Evolutionary conservation across 2,888 invertebrate genomes (phyloP).

Genomic region (Machimus atricapillus): DNA sequence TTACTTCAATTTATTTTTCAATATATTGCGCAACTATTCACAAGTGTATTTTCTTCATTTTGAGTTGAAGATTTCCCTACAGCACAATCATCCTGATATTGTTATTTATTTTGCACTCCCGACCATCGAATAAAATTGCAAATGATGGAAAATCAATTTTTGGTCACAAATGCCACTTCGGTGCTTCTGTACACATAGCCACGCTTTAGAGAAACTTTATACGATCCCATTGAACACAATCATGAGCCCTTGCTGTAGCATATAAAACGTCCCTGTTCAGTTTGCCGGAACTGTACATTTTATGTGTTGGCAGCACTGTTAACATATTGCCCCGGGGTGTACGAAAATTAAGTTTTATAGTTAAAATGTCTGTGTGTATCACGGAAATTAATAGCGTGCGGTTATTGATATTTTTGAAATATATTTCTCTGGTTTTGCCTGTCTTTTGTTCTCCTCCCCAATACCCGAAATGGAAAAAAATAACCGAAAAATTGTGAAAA

Average conservation of each 20-base stretch:
- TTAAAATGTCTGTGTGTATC: conserved; percentile 18
- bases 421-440: conserved; percentile 1
- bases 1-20: not conserved
- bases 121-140: not conserved
- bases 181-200: not conserved
- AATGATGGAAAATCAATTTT: conserved; percentile 37
- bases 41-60: not conserved
- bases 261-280: not conserved
- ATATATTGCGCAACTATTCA: not conserved
- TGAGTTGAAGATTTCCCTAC: not conserved
- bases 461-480: not conserved
- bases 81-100: not conserved
- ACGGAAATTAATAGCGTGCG: conserved; percentile 34
- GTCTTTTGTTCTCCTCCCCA: conserved; percentile 1
- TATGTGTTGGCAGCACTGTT: conserved; percentile 36
- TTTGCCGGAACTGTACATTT: conserved; percentile 21
- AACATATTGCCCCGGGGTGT: conserved; percentile 32
- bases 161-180: conserved; percentile 23
- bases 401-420: conserved; percentile 35
- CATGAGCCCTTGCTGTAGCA: not conserved
- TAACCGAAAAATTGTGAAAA: not conserved
- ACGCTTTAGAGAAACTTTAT: conserved; percentile 1
- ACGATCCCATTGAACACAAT: not conserved
- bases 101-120: not conserved
- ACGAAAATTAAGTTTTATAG: conserved; percentile 29